Conservation (phyloP, 2,888 invertebrate genomes). For the Xestia ashworthii region DNA sequence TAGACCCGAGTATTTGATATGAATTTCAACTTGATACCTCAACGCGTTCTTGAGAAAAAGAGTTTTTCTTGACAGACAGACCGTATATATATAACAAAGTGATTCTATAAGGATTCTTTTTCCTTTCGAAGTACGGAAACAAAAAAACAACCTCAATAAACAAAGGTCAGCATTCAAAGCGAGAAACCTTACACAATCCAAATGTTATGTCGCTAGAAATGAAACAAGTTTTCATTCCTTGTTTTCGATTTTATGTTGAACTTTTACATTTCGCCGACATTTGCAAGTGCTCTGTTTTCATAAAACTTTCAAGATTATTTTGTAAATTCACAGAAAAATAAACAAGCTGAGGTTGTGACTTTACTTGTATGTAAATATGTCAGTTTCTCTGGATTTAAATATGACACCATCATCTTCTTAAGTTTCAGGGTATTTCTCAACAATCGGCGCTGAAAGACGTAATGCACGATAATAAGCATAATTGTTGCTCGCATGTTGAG, state of each 20-base stretch:
- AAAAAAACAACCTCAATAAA: neutral
- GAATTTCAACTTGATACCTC: no score
- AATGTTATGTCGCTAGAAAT: constrained; percentile 22
- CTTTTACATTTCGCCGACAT: constrained; percentile 28
- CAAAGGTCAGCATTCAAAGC: constrained; percentile 6
- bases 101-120: no score
- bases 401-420: neutral
- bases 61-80: neutral
- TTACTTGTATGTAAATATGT: neutral
- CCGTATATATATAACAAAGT: no score
- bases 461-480: no score
- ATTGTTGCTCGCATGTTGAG: no score
- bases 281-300: neutral
- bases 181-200: constrained; percentile 25
- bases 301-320: constrained; percentile 16
- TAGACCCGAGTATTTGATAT: no score
- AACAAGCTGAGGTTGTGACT: neutral
- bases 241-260: constrained; percentile 6
- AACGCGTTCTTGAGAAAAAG: no score
- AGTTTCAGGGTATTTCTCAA: no score
- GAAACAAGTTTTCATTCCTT: constrained; percentile 25
- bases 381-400: neutral
- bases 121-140: neutral
- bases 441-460: no score
- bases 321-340: neutral